Evolutionary conservation across 1,140 invertebrate species (phyloP), one percentile per base, ranked within the genome.

Genomic region (Kradibia gibbosae): DNA sequence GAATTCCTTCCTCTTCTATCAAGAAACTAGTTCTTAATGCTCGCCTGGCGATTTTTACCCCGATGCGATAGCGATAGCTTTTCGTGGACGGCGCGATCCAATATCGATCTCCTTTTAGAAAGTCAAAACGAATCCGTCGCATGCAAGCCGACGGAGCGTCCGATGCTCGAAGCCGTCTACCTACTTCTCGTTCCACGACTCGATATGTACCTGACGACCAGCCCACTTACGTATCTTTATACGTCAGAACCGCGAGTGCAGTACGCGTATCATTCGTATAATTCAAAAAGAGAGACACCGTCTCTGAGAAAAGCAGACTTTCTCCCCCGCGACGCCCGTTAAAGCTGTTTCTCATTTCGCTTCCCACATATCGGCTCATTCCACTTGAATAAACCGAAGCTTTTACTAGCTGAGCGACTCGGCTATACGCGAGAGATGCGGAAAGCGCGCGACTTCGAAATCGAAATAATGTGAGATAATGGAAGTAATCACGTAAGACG

Each of bases 101-200:
- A 75, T 70, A 70, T 78, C 65, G 77, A 78, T 78, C 77, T 78
- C 62, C 34, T 78, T 78, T 78, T 78, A 78, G 77, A 78, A 78
- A 78, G 77, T 78, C 77, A 78, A 78, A 78, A 78, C 42, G 70
- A 78, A 78, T 78, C 77, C 77, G 34, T 45, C 34, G 71, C 45
- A 50, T 25, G 31, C 28, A 20, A 48, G 25, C 10, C 42, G 15
- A 55, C 4, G 31, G 42, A 34, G 42, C 71, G 65, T 53, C 65
- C 62, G 48, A 53, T 67, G 25, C 57, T 42, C 76, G 62, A 70
- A 70, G 65, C 62, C 45, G 77, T 78, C 65, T 55, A 78, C 77
- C 77, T 78, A 78, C 50, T 78, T 78, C 77, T 55, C 34, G 31
- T 50, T 28, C 42, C 28, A 17, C 39, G 34, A 31, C 36, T 71